A percentile compares a stretch with the other conserved stretches of the same genome.
These are phyloP conservation scores for Scytalopus superciliaris DNA, from an alignment of 2,113 vertebrate species.

Conservation along the genomic window DNA sequence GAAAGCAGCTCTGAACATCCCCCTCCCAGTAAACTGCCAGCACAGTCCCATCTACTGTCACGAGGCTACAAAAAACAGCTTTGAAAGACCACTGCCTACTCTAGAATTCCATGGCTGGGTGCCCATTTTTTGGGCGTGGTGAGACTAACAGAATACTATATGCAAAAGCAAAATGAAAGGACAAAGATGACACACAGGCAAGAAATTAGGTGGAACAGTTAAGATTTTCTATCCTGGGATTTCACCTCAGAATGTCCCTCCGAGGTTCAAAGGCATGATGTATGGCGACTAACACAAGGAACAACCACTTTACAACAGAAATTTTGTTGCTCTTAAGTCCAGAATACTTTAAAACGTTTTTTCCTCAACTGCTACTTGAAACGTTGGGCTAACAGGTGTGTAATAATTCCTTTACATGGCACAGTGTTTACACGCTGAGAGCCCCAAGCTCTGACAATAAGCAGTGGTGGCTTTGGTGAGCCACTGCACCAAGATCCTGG, in stretches of 20 bases:
- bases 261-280: not conserved
- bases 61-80: not conserved
- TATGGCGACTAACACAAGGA: not conserved
- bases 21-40: not conserved
- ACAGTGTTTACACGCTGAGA: not conserved
- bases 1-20: not conserved
- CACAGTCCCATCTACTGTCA: not conserved
- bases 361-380: not conserved
- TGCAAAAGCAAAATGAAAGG: not conserved
- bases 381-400: not conserved
- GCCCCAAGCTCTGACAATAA: not conserved
- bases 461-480: not conserved
- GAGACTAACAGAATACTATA: not conserved
- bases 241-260: not conserved
- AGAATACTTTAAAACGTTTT: not conserved
- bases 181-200: not conserved
- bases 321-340: not conserved
- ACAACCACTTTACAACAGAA: not conserved
- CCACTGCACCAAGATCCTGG: not conserved
- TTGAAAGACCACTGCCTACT: not conserved
- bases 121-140: fast-evolving
- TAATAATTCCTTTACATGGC: fast-evolving
- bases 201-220: not conserved
- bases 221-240: not conserved
- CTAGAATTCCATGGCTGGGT: not conserved